Conservation (phyloP, 2,113 vertebrate genomes). For the Anolis carolinensis region DNA sequence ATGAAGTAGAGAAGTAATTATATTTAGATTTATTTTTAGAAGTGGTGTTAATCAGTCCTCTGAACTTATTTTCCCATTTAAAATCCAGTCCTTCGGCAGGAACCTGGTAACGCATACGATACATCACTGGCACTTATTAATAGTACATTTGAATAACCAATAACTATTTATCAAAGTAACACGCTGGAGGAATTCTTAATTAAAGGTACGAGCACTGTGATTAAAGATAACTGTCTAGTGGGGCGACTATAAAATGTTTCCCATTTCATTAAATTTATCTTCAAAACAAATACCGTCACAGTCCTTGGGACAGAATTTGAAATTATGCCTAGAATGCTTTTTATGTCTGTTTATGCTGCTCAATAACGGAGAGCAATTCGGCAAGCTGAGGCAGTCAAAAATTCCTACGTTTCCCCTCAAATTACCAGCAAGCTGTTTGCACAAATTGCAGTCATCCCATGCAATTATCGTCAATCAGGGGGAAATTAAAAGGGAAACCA, state of each 20-base stretch:
- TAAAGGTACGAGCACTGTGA: constrained; percentile 23
- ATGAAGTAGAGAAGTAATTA: neutral
- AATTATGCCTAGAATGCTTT: neutral
- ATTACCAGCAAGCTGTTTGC: neutral
- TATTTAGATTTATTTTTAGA: neutral
- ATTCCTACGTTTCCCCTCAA: neutral
- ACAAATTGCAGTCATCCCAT: neutral
- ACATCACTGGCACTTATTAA: neutral
- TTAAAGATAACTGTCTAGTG: neutral
- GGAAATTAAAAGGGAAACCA: neutral
- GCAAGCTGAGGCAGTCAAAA: neutral
- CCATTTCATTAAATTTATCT: neutral
- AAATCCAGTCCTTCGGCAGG: neutral
- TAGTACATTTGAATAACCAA: neutral
- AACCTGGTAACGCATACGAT: neutral
- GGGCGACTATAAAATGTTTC: neutral
- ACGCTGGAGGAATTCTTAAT: constrained; percentile 42
- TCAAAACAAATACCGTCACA: neutral
- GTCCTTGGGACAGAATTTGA: neutral
- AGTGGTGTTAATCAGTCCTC: neutral
- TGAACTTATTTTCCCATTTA: neutral
- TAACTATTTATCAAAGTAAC: constrained; percentile 40
- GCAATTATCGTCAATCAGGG: neutral
- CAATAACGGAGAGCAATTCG: neutral
- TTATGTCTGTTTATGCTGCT: neutral